These are phyloP conservation scores for Lordiphosa collinella DNA, from an alignment of 1,140 invertebrate genomes.

Conservation along the genomic window DNA sequence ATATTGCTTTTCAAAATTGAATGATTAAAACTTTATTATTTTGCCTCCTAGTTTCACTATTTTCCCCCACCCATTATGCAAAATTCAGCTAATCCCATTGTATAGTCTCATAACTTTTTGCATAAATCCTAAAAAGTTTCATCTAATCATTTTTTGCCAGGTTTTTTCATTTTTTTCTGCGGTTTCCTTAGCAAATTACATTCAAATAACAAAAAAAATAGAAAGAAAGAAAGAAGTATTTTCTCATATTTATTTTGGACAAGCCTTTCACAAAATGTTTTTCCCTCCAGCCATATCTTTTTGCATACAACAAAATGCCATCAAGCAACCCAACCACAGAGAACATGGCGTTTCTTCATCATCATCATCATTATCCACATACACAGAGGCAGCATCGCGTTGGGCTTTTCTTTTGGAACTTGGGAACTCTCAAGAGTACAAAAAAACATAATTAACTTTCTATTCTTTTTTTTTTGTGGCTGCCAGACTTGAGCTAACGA, in stretches of 20 bases:
- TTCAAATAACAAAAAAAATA: constrained; percentile 2
- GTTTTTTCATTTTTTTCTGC: constrained; percentile 28
- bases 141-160: constrained; percentile 27
- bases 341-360: constrained; percentile 24
- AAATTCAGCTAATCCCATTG: constrained; percentile 2
- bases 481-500: constrained; percentile 1
- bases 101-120: constrained; percentile 25
- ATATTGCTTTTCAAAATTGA: too few species aligned
- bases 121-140: constrained; percentile 16
- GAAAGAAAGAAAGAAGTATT: constrained; percentile 36
- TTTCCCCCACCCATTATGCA: too few species aligned
- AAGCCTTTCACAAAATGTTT: constrained; percentile 58
- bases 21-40: too few species aligned
- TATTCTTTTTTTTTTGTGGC: constrained; percentile 37
- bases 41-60: too few species aligned
- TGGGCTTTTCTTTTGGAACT: constrained; percentile 52
- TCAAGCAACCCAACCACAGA: constrained; percentile 44
- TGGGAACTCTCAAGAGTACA: constrained; percentile 38
- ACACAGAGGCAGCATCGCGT: constrained; percentile 31
- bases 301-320: constrained; percentile 50
- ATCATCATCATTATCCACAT: constrained; percentile 6
- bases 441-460: constrained; percentile 65
- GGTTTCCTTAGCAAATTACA: constrained; percentile 53
- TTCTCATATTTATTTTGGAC: constrained; percentile 67
- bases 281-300: constrained; percentile 20